These are phyloP conservation scores for Urocyon cinereoargenteus DNA, from an alignment of 2,797 vertebrate genomes.

Conservation along the genomic window DNA sequence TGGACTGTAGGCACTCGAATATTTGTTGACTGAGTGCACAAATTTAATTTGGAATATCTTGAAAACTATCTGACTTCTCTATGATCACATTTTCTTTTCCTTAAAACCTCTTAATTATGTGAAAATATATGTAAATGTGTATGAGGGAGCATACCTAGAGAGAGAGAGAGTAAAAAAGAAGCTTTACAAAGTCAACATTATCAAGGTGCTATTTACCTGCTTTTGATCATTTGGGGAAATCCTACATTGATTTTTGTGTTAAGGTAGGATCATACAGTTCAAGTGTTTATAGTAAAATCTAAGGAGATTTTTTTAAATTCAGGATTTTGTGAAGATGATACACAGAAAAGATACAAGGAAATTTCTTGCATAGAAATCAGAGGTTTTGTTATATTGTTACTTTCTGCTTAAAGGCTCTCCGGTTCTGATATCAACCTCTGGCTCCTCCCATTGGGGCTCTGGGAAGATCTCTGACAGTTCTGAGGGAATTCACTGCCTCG, in stretches of 20 bases:
- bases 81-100: background rate
- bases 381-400: background rate
- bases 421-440: background rate
- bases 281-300: background rate
- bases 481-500: background rate
- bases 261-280: background rate
- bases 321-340: constrained; percentile 5
- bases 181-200: background rate
- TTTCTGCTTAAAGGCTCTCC: background rate
- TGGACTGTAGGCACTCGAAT: background rate
- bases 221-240: background rate
- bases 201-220: background rate
- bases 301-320: background rate
- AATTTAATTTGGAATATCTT: background rate
- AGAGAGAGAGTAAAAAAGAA: background rate
- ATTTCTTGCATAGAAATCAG: background rate
- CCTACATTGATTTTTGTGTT: background rate
- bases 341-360: background rate
- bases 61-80: background rate
- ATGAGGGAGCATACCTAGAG: background rate
- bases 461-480: background rate
- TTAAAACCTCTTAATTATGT: background rate
- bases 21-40: background rate
- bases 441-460: background rate
- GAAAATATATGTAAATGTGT: background rate